phyloP scores from a whole-genome alignment of 2,888 invertebrate genomes.

The Alcis repandata region DNA sequence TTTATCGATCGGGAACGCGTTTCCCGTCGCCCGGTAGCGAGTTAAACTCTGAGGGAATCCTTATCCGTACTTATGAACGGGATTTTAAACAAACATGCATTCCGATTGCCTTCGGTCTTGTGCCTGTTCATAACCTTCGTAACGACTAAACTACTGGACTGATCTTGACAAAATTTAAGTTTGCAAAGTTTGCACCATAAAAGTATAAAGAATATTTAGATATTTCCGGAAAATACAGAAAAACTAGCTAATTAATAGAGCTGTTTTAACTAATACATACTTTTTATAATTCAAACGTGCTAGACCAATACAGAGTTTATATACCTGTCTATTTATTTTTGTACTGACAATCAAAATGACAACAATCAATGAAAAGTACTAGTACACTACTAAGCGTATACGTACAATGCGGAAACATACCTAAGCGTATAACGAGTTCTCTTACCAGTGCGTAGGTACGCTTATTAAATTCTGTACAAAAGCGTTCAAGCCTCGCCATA shows the following conservation, averaged over 20 bases:
- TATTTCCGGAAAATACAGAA: no score
- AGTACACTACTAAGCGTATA: background rate
- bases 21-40: constrained; percentile 15
- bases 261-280: no score
- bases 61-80: constrained; percentile 1
- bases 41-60: constrained; percentile 18
- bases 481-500: background rate
- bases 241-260: no score
- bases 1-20: constrained; percentile 27
- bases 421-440: background rate
- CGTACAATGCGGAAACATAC: background rate
- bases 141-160: no score
- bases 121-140: no score
- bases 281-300: no score
- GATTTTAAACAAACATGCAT: background rate
- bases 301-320: no score
- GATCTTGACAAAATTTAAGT: no score
- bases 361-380: background rate
- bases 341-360: background rate
- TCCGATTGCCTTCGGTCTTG: background rate
- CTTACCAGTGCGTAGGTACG: background rate
- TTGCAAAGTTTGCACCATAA: no score
- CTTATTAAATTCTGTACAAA: constrained; percentile 1
- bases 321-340: no score
- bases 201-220: no score